Conservation (phyloP, 2,797 vertebrate species). For the Oreonectes daqikongensis region DNA sequence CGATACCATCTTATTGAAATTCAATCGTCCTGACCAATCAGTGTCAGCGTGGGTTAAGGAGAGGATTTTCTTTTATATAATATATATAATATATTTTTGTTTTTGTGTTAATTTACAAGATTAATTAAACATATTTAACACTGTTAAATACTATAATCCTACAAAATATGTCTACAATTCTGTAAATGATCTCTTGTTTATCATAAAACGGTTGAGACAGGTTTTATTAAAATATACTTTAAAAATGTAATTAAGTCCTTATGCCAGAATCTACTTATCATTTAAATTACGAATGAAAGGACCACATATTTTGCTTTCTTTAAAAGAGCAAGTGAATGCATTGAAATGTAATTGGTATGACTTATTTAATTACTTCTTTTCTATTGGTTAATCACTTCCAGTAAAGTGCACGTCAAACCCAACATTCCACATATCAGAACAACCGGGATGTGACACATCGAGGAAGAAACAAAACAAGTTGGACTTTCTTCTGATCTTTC, state of each 20-base stretch:
- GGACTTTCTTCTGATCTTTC: background rate
- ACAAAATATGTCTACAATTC: background rate
- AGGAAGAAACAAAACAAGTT: background rate
- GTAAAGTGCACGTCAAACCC: background rate
- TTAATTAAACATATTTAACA: background rate
- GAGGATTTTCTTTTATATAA: too few relatives aligned
- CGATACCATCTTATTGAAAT: conserved; percentile 43
- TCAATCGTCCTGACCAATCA: conserved; percentile 25
- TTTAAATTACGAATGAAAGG: background rate
- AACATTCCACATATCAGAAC: background rate
- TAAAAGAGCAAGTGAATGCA: background rate
- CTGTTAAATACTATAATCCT: background rate
- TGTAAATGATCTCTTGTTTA: background rate
- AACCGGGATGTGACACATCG: background rate
- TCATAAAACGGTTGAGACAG: background rate
- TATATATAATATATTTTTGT: too few relatives aligned
- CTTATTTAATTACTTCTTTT: background rate
- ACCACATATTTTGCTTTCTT: background rate
- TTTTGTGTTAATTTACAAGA: background rate
- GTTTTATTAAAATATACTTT: background rate
- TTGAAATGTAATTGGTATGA: background rate
- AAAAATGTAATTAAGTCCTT: background rate
- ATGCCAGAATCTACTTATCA: background rate
- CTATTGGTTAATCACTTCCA: background rate
- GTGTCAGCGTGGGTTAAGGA: conserved; percentile 5